Evolutionary conservation across 2,888 invertebrate genomes (phyloP), one percentile per base, ranked within the genome.

Genomic region (Gerosis bhagava): DNA sequence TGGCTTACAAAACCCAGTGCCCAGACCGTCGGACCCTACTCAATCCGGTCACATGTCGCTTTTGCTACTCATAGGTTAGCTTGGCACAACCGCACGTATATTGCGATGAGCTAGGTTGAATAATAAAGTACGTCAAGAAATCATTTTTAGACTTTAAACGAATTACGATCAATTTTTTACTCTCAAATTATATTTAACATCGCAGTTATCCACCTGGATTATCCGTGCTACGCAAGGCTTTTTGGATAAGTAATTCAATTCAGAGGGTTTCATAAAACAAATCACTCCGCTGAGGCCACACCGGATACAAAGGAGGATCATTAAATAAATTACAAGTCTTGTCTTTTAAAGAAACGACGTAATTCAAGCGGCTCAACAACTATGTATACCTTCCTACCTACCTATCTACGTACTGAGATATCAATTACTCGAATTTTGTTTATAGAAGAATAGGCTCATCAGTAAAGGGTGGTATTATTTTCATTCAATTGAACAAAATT

Each of bases 21-120:
- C 66, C 65, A 64, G 65, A 69, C 70, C 73, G 80, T 80, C 81
- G 76, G 62, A 80, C 80, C 81, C 78, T 72, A 60, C 74, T 82
- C 81, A 77, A 57, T 65, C 67, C 65, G 64, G 67, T 68, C 65
- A 69, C 59, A 41, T 29, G 35, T 41, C 47, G 28, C 21, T 47
- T 47, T 40, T 47, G 39, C 32, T 39, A 25, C 25, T 26, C 28
- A 12, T 26, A 40, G 26, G 40, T 34, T 16, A 21, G 31, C 25
- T 45, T n/a, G n/a, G n/a, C n/a, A n/a, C n/a, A n/a, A n/a, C n/a
- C n/a, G n/a, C n/a, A n/a, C n/a, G n/a, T n/a, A n/a, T n/a, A n/a
- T n/a, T n/a, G n/a, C n/a, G n/a, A n/a, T n/a, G n/a, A n/a, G n/a
- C n/a, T n/a, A n/a, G n/a, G n/a, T n/a, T n/a, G n/a, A n/a, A n/a